Evolutionary conservation across 2,113 vertebrate genomes (phyloP).

Genomic region (Cynocephalus volans): DNA sequence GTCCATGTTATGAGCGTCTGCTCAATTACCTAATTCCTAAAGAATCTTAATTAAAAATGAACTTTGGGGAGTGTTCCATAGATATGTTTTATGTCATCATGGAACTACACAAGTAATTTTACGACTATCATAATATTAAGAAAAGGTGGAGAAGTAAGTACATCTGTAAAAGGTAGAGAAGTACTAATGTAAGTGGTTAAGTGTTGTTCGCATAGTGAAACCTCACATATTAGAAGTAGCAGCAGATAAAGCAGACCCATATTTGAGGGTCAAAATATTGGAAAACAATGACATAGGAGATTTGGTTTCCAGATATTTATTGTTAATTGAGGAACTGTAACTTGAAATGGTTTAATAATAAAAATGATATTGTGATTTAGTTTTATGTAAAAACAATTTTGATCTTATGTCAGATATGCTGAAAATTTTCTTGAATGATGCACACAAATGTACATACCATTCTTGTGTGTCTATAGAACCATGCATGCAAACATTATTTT

Average conservation of each 20-base stretch:
- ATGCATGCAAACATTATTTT: background rate
- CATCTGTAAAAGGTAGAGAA: background rate
- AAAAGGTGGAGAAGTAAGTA: background rate
- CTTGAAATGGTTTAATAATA: background rate
- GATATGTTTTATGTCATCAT: conserved; percentile 58
- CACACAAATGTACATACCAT: background rate
- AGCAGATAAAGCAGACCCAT: background rate
- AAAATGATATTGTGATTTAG: background rate
- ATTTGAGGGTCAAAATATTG: background rate
- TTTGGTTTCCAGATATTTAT: background rate
- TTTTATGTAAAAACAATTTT: conserved; percentile 29
- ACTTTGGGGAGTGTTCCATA: conserved; percentile 59
- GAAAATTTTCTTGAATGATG: background rate
- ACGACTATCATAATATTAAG: conserved; percentile 20
- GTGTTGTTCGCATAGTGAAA: background rate
- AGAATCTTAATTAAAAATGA: conserved; percentile 81
- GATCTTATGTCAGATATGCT: background rate
- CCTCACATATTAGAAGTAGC: background rate
- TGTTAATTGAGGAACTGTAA: conserved; percentile 44
- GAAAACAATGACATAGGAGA: background rate
- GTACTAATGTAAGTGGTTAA: background rate
- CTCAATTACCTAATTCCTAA: conserved; percentile 75
- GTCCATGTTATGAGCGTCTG: conserved; percentile 70
- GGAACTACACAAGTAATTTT: conserved; percentile 55
- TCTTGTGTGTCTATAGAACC: background rate